A percentile compares a stretch with the other conserved stretches of the same genome.
Conservation (phyloP, 2,797 vertebrate species). For the Acrossocheilus wenchowensis region DNA sequence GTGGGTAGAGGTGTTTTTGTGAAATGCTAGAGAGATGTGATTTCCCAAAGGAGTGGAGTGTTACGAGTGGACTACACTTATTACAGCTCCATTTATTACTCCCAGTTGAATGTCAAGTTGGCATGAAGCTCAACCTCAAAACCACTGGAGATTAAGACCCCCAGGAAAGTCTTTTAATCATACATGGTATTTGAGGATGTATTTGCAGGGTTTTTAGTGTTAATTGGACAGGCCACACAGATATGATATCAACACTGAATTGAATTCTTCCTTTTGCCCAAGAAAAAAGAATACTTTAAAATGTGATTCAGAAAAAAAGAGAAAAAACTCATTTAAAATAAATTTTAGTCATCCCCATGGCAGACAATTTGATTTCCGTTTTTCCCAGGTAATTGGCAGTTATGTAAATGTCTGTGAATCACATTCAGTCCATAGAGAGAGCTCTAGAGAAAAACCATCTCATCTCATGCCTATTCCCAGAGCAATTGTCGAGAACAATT, state of each 20-base stretch:
- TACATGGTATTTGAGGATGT: constrained; percentile 5
- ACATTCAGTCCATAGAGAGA: constrained; percentile 6
- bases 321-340: background rate
- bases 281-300: background rate
- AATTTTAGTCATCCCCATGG: background rate
- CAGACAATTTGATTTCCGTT: background rate
- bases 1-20: background rate
- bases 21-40: background rate
- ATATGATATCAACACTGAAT: background rate
- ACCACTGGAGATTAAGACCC: background rate
- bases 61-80: background rate
- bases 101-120: background rate
- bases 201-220: background rate
- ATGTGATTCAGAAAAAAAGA: background rate
- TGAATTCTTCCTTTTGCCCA: background rate
- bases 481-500: constrained; percentile 19
- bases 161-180: background rate
- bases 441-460: constrained; percentile 2
- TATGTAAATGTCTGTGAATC: constrained; percentile 17
- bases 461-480: constrained; percentile 20
- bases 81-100: constrained; percentile 20
- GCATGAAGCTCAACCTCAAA: constrained; percentile 6
- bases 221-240: background rate
- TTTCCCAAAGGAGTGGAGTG: constrained; percentile 33
- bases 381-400: constrained; percentile 1